Evolutionary conservation across 2,888 invertebrate genomes (phyloP).

Genomic region (Drosophila diplacantha): DNA sequence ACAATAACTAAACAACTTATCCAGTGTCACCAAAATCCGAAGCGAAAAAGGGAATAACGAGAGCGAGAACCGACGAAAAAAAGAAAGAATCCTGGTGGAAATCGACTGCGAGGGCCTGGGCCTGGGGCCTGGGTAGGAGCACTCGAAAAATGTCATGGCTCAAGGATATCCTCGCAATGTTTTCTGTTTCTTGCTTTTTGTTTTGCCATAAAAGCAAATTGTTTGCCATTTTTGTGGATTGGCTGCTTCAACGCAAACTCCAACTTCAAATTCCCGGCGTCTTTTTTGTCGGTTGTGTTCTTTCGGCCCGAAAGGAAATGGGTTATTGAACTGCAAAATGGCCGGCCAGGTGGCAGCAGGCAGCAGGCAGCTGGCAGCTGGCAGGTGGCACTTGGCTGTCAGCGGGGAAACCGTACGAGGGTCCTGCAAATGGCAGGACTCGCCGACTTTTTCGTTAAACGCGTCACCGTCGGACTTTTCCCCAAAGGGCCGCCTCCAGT

Average conservation of each 20-base stretch:
- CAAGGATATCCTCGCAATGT: constrained; percentile 48
- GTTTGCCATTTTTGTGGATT: constrained; percentile 60
- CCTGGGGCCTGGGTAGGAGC: background rate
- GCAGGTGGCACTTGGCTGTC: constrained; percentile 31
- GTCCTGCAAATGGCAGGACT: constrained; percentile 41
- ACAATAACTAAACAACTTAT: constrained; percentile 42
- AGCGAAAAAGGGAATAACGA: constrained; percentile 24
- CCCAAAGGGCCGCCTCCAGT: constrained; percentile 3
- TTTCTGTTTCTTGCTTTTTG: constrained; percentile 49
- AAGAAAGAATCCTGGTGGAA: constrained; percentile 27
- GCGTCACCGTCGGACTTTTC: constrained; percentile 23
- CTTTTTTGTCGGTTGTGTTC: constrained; percentile 4
- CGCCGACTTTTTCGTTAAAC: constrained; percentile 31
- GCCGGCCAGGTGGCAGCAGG: constrained; percentile 15
- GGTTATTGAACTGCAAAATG: constrained; percentile 57
- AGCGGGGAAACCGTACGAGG: constrained; percentile 22
- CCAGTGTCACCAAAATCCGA: constrained; percentile 43
- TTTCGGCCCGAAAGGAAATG: constrained; percentile 40
- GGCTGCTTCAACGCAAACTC: constrained; percentile 36
- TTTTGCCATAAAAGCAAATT: constrained; percentile 65
- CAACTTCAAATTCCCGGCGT: constrained; percentile 24
- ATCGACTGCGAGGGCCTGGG: constrained; percentile 21
- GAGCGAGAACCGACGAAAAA: background rate
- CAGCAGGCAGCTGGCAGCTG: constrained; percentile 12
- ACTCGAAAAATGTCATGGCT: constrained; percentile 16